Percentiles rank a stretch among this genome's conserved stretches.
These are phyloP conservation scores for Sylvilagus bachmani DNA, from an alignment of 2,113 vertebrate genomes.

Conservation along the genomic window DNA sequence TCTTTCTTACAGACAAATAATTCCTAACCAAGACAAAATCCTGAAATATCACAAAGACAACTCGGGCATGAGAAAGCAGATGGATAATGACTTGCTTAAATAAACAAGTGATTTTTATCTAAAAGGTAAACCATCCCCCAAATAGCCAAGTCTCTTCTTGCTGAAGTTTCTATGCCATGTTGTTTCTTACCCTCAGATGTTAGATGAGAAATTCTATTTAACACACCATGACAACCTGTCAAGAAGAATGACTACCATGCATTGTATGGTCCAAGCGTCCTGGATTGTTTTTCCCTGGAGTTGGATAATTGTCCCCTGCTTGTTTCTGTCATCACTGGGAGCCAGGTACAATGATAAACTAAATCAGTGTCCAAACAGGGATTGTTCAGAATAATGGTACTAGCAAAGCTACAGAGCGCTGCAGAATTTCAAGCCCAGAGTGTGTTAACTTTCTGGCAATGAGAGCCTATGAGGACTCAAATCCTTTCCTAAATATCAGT, in stretches of 20 bases:
- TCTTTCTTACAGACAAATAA: constrained; percentile 46
- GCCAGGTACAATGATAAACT: constrained; percentile 37
- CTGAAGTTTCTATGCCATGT: constrained; percentile 42
- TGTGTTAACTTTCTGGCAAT: not conserved
- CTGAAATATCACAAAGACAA: constrained; percentile 60
- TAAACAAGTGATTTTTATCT: constrained; percentile 67
- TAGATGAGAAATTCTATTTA: constrained; percentile 73
- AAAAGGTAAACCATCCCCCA: constrained; percentile 68
- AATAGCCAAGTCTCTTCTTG: constrained; percentile 46
- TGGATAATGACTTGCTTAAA: constrained; percentile 54
- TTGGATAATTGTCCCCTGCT: constrained; percentile 59
- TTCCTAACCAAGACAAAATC: constrained; percentile 44
- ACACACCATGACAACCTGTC: constrained; percentile 74
- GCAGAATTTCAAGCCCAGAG: not conserved
- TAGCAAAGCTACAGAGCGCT: not conserved
- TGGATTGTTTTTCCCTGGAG: constrained; percentile 61
- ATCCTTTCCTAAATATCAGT: constrained; percentile 47
- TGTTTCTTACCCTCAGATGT: constrained; percentile 65
- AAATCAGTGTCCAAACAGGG: constrained; percentile 19
- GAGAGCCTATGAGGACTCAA: not conserved
- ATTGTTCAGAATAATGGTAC: not conserved
- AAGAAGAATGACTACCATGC: constrained; percentile 67
- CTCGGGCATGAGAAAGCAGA: constrained; percentile 40
- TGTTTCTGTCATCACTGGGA: not conserved
- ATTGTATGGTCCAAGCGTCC: constrained; percentile 36